Base-by-base conservation (phyloP, 2,888 invertebrate genomes). In the Pteria penguin region DNA sequence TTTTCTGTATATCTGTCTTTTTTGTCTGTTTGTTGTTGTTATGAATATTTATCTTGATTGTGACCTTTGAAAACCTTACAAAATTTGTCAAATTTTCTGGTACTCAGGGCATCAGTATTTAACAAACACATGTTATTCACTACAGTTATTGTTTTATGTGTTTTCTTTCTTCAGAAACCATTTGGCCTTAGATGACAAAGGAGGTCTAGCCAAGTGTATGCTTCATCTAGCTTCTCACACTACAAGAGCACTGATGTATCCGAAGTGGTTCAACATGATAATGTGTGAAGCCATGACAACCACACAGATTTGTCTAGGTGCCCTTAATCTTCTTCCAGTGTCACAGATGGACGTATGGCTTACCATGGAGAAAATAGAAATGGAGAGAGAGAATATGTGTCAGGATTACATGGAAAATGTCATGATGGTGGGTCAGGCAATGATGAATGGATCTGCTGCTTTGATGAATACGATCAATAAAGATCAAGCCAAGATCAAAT, bases 221-320 rank as follows among this genome's bases (percentile, higher is more conserved):
- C 26, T 67, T 14, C 60, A 73, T 33, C 58, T 60, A 29, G 58
- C n/a, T 4, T 36, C 73, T 4, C 27, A 27, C 18, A n/a, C 58
- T 11, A 52, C 32, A 0, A 26, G 67, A 26, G 67, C 73, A 2
- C n/a, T 61, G 18, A 36, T 67, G 52, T 73, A 67, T 61, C 73
- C 73, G 1, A 54, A 22, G 58, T 58, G 36, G 52, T 67, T 61
- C 24, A 11, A 67, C 1, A 22, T 27, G 0, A 4, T 73, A 3
- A 58, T 60, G 29, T 73, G 73, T 61, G 73, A 73, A 33, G n/a
- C 61, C 18, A 33, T 73, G 4, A 2, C 60, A 18, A 32, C 45
- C 24, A 31, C 32, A 5, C 31, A 31, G 4, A 18, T 24, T 3
- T 73, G 73, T 54, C 32, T 67, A 27, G 11, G 26, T 61, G 22